These are phyloP conservation scores for Phanerotoma sp. DNA, from an alignment of 2,888 invertebrate species.

Conservation along the genomic window DNA sequence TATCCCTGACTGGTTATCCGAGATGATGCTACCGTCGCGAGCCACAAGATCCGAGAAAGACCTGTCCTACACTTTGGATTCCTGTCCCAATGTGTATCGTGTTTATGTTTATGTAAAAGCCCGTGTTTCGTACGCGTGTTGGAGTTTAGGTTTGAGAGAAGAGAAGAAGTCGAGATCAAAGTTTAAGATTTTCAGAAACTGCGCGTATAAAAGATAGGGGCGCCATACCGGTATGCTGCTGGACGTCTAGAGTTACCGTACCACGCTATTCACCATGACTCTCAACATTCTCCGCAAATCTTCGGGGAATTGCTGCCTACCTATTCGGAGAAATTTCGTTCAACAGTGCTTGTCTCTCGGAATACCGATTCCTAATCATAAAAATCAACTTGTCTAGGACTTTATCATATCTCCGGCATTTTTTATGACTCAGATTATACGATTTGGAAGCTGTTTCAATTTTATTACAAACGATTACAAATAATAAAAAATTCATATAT, in stretches of 20 bases:
- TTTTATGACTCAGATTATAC: no score
- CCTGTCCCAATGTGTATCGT: conserved; percentile 40
- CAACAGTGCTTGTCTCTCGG: conserved; percentile 1
- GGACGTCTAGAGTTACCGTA: conserved; percentile 51
- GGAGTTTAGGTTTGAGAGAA: conserved; percentile 17
- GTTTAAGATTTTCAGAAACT: conserved; percentile 50
- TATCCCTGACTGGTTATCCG: conserved; percentile 45
- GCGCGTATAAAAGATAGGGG: conserved; percentile 51
- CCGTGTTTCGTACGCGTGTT: conserved; percentile 18
- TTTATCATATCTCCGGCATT: no score
- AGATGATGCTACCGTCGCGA: conserved; percentile 48
- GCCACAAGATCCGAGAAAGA: conserved; percentile 20
- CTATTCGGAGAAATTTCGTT: conserved; percentile 15
- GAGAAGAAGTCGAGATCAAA: conserved; percentile 41
- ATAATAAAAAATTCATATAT: no score
- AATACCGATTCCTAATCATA: background rate
- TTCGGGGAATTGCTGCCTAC: conserved; percentile 31
- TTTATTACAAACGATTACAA: no score
- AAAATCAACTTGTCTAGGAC: no score
- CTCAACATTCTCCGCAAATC: conserved; percentile 22
- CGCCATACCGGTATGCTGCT: conserved; percentile 47
- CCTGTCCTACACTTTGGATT: conserved; percentile 29
- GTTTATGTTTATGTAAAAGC: conserved; percentile 47
- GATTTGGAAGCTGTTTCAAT: no score
- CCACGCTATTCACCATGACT: conserved; percentile 9